Evolutionary conservation across 2,888 invertebrate species (phyloP), one percentile per base, ranked within the genome.

Genomic region (Agrochola lychnidis): DNA sequence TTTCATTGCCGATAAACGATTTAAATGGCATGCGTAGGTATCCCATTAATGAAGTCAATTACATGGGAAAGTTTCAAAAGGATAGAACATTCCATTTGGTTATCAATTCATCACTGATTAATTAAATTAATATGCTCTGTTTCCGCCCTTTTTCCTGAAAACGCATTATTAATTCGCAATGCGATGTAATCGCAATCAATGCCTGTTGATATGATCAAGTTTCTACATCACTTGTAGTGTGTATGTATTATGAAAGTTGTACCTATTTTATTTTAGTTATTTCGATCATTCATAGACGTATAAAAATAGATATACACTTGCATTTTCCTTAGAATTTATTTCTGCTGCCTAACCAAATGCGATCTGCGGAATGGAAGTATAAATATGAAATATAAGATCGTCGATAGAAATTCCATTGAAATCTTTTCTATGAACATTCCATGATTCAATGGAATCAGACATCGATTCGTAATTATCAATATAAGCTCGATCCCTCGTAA

Each of bases 1-100:
- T 74, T 78, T 84, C 76, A 78, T 84, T 84, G 75, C 63, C 74
- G 76, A 76, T 81, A 72, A 79, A 84, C 76, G 68, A 76, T 81
- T 81, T 73, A 73, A 79, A 73, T 80, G 62, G 61, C 67, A 69
- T 64, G 48, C 72, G 74, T 74, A 68, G 63, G 74, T 70, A 71
- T 76, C 66, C 56, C 51, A 81, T 83, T 81, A 73, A 81, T 79
- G 61, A 78, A 81, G n/a, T 70, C 67, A 45, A 79, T 79, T 82
- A 42, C 70, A 70, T 83, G 83, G 79, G 82, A 82, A 82, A 79
- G n/a, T 74, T 45, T 64, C 53, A 53, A 81, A 70, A 59, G 53
- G 72, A 73, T 73, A 10, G 36, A 66, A n/a, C 56, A 73, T 73
- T 51, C 62, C 53, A 59, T 61, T 76, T 22, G 36, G n/a, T 22